Percentiles rank a stretch among this genome's conserved stretches.
These are phyloP conservation scores for Aradophagus sp. DNA, from an alignment of 1,140 invertebrate genomes.

Conservation along the genomic window DNA sequence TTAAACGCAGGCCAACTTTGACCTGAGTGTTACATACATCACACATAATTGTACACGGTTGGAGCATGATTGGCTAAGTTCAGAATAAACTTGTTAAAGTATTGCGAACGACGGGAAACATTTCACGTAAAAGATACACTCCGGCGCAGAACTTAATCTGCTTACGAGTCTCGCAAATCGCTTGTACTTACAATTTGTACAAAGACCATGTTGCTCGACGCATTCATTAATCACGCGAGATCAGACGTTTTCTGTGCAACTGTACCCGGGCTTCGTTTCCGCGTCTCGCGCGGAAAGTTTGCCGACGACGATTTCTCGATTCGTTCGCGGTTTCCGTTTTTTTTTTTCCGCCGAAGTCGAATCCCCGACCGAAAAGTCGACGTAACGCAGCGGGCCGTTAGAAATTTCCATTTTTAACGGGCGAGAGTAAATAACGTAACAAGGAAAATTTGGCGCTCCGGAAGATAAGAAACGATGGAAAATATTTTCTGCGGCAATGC, in stretches of 20 bases:
- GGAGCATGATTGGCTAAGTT: slow-evolving; percentile 26
- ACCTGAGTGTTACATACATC: slow-evolving; percentile 11
- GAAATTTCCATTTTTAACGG: no score
- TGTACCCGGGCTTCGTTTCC: slow-evolving; percentile 13
- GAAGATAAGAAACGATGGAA: no score
- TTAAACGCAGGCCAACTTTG: slow-evolving; percentile 5
- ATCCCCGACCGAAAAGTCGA: no score
- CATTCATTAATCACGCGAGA: slow-evolving; percentile 39
- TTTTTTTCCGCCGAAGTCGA: no score
- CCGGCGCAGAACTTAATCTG: slow-evolving; percentile 32
- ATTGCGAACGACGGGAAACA: slow-evolving; percentile 14
- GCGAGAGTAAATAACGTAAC: no score
- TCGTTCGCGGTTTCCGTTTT: no score
- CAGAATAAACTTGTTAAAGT: slow-evolving; percentile 41
- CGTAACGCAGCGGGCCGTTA: no score
- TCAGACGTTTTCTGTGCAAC: slow-evolving; percentile 26
- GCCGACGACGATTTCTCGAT: neutral
- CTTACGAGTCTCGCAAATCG: slow-evolving; percentile 27
- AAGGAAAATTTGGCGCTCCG: no score
- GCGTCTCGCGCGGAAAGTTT: slow-evolving; percentile 9
- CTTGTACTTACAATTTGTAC: slow-evolving; percentile 43
- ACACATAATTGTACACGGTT: slow-evolving; percentile 19
- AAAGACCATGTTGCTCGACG: slow-evolving; percentile 15
- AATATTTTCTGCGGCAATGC: no score
- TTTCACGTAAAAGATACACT: slow-evolving; percentile 40